phyloP scores from a whole-genome alignment of 2,797 vertebrate genomes.

The Chelonia mydas region DNA sequence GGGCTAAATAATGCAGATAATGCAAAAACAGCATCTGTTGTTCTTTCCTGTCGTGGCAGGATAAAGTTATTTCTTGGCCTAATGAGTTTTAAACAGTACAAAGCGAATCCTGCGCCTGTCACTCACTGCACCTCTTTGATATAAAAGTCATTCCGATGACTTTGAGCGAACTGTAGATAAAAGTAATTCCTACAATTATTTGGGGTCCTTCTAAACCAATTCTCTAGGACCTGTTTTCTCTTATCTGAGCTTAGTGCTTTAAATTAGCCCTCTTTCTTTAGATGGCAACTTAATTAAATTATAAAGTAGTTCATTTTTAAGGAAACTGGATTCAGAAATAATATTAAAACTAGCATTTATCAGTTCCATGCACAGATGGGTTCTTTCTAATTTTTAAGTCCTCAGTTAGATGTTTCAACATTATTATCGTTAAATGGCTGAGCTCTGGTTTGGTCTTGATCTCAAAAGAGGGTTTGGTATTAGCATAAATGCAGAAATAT shows the following conservation, averaged over 20 bases:
- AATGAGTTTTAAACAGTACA: slow-evolving; percentile 84
- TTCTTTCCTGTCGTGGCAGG: slow-evolving; percentile 80
- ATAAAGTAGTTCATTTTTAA: slow-evolving; percentile 69
- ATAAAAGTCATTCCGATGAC: slow-evolving; percentile 77
- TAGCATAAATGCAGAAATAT: fast-evolving
- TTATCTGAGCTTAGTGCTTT: slow-evolving; percentile 63
- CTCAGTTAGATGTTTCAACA: slow-evolving; percentile 26
- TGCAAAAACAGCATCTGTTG: slow-evolving; percentile 83
- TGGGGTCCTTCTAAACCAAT: slow-evolving; percentile 56
- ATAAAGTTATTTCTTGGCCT: slow-evolving; percentile 85
- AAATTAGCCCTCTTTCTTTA: slow-evolving; percentile 53
- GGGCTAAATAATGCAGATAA: slow-evolving; percentile 78
- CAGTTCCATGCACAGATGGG: slow-evolving; percentile 62
- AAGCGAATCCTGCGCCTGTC: slow-evolving; percentile 80
- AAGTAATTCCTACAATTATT: slow-evolving; percentile 78
- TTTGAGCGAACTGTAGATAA: slow-evolving; percentile 73
- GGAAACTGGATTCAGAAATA: slow-evolving; percentile 65
- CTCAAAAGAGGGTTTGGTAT: fast-evolving
- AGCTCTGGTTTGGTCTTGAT: neutral
- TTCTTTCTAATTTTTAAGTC: slow-evolving; percentile 57
- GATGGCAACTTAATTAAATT: slow-evolving; percentile 79
- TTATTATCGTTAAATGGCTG: neutral
- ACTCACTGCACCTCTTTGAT: slow-evolving; percentile 82
- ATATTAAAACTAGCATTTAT: slow-evolving; percentile 68
- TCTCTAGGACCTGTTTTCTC: slow-evolving; percentile 13